These are phyloP conservation scores for Linurgus olivaceus DNA, from an alignment of 2,797 vertebrate genomes.

Conservation along the genomic window DNA sequence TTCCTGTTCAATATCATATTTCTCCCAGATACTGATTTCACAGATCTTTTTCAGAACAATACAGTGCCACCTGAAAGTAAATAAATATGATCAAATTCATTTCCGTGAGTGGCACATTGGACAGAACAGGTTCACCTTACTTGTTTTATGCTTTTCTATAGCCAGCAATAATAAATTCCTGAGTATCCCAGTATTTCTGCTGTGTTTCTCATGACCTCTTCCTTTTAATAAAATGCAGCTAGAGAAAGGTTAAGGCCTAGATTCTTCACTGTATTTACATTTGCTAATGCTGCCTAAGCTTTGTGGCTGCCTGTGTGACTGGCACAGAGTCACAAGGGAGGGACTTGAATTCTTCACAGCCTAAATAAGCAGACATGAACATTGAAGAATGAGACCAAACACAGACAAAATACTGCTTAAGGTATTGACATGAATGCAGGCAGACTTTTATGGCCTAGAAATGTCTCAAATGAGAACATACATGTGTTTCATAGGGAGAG, in stretches of 20 bases:
- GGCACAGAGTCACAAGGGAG: accelerated
- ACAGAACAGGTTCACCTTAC: background rate
- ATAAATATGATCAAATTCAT: background rate
- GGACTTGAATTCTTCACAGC: background rate
- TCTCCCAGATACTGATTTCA: background rate
- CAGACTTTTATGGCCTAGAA: background rate
- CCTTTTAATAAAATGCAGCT: background rate
- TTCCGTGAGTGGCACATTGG: background rate
- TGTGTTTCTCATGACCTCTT: background rate
- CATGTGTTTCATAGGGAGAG: background rate
- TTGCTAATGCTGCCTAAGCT: background rate
- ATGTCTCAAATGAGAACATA: background rate
- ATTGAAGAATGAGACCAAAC: accelerated
- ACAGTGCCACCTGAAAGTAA: background rate
- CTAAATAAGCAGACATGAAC: background rate
- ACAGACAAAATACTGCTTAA: background rate
- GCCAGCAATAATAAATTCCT: background rate
- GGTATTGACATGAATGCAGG: background rate
- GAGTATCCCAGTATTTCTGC: background rate
- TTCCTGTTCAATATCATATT: background rate
- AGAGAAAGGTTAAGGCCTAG: background rate
- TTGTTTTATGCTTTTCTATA: background rate
- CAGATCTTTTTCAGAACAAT: background rate
- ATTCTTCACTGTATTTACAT: background rate
- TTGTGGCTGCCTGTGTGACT: background rate